phyloP scores from a whole-genome alignment of 1,140 invertebrate species.

The Dendrolimus punctatus region DNA sequence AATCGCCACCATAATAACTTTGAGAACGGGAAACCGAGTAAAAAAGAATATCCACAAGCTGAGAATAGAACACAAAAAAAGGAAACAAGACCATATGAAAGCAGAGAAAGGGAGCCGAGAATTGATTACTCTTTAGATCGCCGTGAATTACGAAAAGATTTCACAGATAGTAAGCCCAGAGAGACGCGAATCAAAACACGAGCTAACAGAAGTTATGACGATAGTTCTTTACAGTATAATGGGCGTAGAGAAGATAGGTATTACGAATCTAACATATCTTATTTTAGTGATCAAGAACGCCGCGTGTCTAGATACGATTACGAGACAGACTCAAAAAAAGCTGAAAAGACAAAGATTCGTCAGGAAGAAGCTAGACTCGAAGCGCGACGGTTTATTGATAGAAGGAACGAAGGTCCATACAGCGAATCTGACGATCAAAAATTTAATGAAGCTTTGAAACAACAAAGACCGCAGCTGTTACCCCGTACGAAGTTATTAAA shows the following conservation, averaged over 20 bases:
- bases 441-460: constrained; percentile 72
- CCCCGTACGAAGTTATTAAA: constrained; percentile 80
- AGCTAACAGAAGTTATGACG: constrained; percentile 60
- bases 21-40: constrained; percentile 45
- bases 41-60: constrained; percentile 53
- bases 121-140: constrained; percentile 65
- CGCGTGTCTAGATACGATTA: constrained; percentile 72
- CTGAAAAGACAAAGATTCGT: constrained; percentile 64
- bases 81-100: constrained; percentile 37
- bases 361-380: constrained; percentile 67
- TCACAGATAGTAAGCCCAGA: constrained; percentile 40
- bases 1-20: constrained; percentile 39
- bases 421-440: constrained; percentile 76
- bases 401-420: constrained; percentile 71
- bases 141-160: constrained; percentile 51
- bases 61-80: constrained; percentile 52
- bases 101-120: constrained; percentile 46
- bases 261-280: constrained; percentile 67
- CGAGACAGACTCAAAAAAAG: constrained; percentile 74
- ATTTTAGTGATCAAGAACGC: constrained; percentile 68
- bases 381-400: constrained; percentile 58
- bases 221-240: constrained; percentile 60
- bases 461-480: constrained; percentile 75
- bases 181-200: constrained; percentile 52
- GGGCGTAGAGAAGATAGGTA: constrained; percentile 69